Evolutionary conservation across 2,113 vertebrate species (phyloP).

Genomic region (Odontesthes bonariensis): DNA sequence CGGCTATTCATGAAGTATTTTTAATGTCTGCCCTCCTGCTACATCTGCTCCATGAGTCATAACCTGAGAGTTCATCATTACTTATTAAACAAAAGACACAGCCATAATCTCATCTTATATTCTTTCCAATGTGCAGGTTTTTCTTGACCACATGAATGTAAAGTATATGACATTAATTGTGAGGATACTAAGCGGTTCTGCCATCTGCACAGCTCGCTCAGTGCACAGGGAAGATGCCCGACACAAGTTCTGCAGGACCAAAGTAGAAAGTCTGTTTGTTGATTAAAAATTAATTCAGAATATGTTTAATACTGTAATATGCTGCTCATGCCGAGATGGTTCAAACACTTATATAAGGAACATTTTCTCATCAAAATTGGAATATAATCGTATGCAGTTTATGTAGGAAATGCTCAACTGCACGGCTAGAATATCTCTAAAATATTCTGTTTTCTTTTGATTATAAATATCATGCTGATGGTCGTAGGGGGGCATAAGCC

Average conservation of each 20-base stretch:
- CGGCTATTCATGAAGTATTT: constrained; percentile 30
- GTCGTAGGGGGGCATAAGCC: too few species aligned
- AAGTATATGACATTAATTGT: background rate
- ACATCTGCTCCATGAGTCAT: constrained; percentile 60
- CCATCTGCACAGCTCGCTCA: constrained; percentile 8
- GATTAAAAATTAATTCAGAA: constrained; percentile 29
- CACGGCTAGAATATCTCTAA: background rate
- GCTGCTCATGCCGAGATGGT: constrained; percentile 11
- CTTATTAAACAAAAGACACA: background rate
- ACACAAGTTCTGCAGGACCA: background rate
- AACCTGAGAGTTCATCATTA: constrained; percentile 42
- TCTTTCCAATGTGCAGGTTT: background rate
- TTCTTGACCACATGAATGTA: background rate
- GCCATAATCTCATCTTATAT: background rate
- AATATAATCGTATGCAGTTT: background rate
- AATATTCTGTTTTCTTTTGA: background rate
- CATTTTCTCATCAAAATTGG: constrained; percentile 21
- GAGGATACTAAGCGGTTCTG: background rate
- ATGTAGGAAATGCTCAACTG: background rate
- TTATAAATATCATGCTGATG: background rate
- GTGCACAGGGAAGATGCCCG: background rate
- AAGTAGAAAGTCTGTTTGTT: constrained; percentile 9
- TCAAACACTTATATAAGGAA: constrained; percentile 28
- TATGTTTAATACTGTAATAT: constrained; percentile 37
- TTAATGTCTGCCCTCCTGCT: constrained; percentile 44